Conservation (phyloP, 2,797 vertebrate species). For the Mormyrops boulengeri region DNA sequence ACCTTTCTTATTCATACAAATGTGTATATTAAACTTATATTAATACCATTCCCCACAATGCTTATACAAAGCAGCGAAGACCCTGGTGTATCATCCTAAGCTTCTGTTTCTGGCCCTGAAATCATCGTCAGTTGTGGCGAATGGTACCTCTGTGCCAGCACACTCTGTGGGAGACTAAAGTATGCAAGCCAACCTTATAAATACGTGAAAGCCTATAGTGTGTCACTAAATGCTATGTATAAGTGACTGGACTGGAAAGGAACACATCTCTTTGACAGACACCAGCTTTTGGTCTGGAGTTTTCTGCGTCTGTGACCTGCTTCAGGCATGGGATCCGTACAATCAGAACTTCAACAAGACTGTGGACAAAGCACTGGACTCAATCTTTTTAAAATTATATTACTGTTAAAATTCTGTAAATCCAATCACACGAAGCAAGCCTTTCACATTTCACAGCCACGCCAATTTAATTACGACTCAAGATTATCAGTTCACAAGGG, state of each 20-base stretch:
- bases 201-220: not conserved
- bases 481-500: conserved; percentile 3
- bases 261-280: not conserved
- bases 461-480: not conserved
- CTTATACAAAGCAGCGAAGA: not conserved
- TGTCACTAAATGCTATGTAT: not conserved
- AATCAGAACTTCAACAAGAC: not conserved
- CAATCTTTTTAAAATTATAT: not conserved
- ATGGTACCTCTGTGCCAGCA: not conserved
- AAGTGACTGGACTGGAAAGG: not conserved
- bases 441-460: not conserved
- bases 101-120: not conserved
- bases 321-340: not conserved
- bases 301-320: not conserved
- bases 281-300: not conserved
- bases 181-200: not conserved
- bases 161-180: not conserved
- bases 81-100: not conserved
- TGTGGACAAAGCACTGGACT: not conserved
- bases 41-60: not conserved
- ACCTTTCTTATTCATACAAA: not conserved
- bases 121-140: not conserved
- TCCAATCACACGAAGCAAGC: not conserved
- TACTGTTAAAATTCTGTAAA: not conserved
- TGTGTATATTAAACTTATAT: not conserved